Percentiles rank a stretch among this genome's conserved stretches.
Conservation (phyloP, 2,797 vertebrate species). For the Silurus aristotelis region DNA sequence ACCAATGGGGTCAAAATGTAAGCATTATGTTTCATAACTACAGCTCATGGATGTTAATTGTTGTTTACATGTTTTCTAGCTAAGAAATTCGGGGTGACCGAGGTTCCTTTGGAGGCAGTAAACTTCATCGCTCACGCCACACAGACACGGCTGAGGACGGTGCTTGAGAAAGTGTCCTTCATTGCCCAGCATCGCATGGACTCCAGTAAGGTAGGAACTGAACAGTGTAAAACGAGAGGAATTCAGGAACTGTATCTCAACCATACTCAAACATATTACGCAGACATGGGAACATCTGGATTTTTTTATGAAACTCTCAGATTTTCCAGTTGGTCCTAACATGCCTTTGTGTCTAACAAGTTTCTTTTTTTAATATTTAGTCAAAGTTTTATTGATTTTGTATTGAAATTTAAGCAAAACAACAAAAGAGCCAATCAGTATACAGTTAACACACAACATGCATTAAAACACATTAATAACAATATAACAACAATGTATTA, state of each 20-base stretch:
- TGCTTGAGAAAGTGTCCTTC: constrained; percentile 83
- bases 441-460: too few species aligned
- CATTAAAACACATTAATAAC: too few species aligned
- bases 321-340: background rate
- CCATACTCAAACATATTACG: background rate
- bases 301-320: background rate
- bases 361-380: too few species aligned
- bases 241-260: background rate
- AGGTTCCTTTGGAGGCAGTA: constrained; percentile 82
- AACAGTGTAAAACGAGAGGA: background rate
- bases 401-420: too few species aligned
- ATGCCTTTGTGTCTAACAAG: background rate
- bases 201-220: constrained; percentile 76
- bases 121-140: constrained; percentile 87
- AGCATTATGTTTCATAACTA: background rate
- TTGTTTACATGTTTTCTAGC: constrained; percentile 65
- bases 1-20: background rate
- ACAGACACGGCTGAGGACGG: constrained; percentile 79
- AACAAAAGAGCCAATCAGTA: too few species aligned
- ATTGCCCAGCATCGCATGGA: constrained; percentile 87
- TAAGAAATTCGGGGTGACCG: constrained; percentile 83
- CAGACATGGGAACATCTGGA: background rate
- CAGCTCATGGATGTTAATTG: constrained; percentile 6
- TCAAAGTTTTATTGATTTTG: too few species aligned
- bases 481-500: too few species aligned